Evolutionary conservation across 2,113 vertebrate genomes (phyloP), one percentile per base, ranked within the genome.

Genomic region (Sialia sialis): DNA sequence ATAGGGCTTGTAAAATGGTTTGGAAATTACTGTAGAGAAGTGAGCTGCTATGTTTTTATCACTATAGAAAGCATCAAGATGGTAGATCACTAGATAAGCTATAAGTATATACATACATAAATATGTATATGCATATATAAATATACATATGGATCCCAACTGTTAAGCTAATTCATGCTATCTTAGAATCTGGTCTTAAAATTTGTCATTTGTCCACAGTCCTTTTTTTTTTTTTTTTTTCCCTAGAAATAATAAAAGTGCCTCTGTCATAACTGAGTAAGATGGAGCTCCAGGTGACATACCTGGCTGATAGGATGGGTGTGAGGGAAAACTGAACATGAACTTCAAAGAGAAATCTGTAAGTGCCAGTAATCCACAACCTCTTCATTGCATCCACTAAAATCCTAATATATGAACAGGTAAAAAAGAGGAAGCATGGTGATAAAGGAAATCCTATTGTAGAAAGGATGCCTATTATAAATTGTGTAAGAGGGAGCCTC

Each of bases 1-100:
- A 79, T 73, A 94, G 2, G 1, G 87, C 55, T 96, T 93, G 67
- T 85, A 95, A 91, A 95, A 90, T 85, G 34, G 51, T 94, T 85
- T 87, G 49, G 78, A 95, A 89, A 95, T 84, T 85, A 82, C 62
- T 83, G 15, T 46, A 54, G 51, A 69, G 41, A 94, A 79, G 67
- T 69, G 81, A 85, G 48, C 70, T 83, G 67, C 78, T 94, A 87
- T 66, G 74, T 95, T 92, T 92, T 87, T 84, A 41, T 93, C 38
- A 11, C 51, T 86, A 27, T 7, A 54, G 74, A 66, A 69, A 87
- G 52, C 30, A 60, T 89, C 70, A 82, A 62, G 54, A 91, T 86
- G 58, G 62, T 64, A 91, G 91, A 94, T 87, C 44, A 39, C 73
- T 87, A 78, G 76, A 81, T 74, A 77, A 63, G 27, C 36, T 94